Evolutionary conservation across 2,113 vertebrate genomes (phyloP).

Genomic region (Struthio camelus): DNA sequence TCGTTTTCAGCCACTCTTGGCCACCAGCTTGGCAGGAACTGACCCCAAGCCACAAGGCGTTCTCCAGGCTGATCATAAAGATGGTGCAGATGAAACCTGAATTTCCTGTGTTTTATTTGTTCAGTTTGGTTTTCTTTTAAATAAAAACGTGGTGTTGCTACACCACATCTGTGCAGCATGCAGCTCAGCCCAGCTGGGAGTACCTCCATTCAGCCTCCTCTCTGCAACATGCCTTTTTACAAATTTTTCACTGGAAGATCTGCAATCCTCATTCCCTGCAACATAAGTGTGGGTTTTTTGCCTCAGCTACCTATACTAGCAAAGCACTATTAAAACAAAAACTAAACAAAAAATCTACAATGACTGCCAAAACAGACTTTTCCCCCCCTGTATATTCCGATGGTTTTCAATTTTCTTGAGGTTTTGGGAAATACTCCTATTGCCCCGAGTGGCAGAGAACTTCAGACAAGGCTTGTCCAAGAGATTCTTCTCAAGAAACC

Average conservation of each 20-base stretch:
- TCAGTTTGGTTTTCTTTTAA: neutral
- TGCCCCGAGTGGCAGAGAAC: neutral
- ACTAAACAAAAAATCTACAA: neutral
- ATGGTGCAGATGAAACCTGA: neutral
- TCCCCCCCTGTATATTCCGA: neutral
- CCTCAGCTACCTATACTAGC: neutral
- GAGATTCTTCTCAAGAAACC: neutral
- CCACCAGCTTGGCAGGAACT: neutral
- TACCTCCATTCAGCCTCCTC: neutral
- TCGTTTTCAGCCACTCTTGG: neutral
- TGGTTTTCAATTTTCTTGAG: neutral
- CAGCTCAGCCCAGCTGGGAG: neutral
- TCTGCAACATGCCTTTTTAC: neutral
- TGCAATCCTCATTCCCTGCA: neutral
- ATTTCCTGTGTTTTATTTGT: neutral
- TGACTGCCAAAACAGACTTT: neutral
- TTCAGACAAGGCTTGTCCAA: neutral
- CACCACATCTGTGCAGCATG: neutral
- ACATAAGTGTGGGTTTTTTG: rapidly evolving
- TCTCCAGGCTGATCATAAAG: neutral
- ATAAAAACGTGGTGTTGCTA: neutral
- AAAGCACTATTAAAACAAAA: neutral
- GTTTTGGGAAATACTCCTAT: neutral
- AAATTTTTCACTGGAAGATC: neutral
- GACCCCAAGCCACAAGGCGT: neutral